A percentile compares a stretch with the other conserved stretches of the same genome.
Evolutionary conservation across 2,113 vertebrate species (phyloP).

Genomic region (Rhea americana): DNA sequence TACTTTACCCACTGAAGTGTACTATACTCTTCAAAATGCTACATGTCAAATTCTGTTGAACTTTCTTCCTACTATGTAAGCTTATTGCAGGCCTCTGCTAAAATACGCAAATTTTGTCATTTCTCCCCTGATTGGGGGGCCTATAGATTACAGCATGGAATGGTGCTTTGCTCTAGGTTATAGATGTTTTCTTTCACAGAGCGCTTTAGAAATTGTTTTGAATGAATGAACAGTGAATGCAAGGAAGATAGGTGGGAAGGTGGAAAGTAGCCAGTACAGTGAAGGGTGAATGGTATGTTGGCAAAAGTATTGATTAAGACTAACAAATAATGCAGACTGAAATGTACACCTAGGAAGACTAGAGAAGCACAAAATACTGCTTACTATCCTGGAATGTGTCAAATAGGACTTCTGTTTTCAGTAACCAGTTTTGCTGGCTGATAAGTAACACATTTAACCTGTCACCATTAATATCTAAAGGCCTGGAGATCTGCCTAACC

Average conservation of each 20-base stretch:
- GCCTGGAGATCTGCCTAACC: slow-evolving; percentile 21
- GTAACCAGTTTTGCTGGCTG: slow-evolving; percentile 38
- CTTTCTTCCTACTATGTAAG: background rate
- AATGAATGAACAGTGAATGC: background rate
- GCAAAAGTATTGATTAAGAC: background rate
- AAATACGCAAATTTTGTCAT: background rate
- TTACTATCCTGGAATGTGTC: slow-evolving; percentile 12
- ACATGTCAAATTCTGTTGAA: background rate
- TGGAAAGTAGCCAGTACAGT: background rate
- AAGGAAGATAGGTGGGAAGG: background rate
- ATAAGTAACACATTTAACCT: slow-evolving; percentile 41
- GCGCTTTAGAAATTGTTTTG: background rate
- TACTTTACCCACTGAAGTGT: background rate
- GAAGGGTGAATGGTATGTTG: background rate
- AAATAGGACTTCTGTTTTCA: slow-evolving; percentile 30
- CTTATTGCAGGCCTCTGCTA: background rate
- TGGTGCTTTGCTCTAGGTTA: background rate
- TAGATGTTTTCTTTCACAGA: background rate
- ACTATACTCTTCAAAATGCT: background rate
- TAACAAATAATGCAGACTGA: slow-evolving; percentile 35
- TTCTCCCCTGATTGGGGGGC: background rate
- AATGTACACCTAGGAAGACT: background rate
- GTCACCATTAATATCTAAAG: slow-evolving; percentile 20
- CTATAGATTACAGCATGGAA: background rate
- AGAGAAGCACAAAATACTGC: slow-evolving; percentile 23